A percentile compares a stretch with the other conserved stretches of the same genome.
Conservation (phyloP, 2,113 vertebrate species). For the Protomyctophum bolini region DNA sequence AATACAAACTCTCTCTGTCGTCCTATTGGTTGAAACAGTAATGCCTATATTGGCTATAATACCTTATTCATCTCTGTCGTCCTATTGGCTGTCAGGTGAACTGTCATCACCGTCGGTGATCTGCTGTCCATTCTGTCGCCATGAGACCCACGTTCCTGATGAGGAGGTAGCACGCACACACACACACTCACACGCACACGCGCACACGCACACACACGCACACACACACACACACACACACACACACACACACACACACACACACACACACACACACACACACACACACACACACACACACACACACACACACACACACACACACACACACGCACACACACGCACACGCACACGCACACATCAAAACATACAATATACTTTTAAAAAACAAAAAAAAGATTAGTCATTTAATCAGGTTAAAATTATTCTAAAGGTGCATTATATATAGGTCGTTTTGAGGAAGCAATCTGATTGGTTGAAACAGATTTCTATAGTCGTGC, state of each 20-base stretch:
- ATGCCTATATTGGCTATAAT: background rate
- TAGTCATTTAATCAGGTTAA: no score
- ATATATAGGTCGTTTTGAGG: no score
- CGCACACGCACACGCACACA: background rate
- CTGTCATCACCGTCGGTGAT: conserved; percentile 68
- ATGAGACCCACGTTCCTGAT: conserved; percentile 76
- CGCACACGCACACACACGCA: background rate
- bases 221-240: background rate
- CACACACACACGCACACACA: background rate
- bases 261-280: background rate
- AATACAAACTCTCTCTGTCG: background rate
- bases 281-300: background rate
- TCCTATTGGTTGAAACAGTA: background rate
- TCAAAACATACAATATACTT: background rate
- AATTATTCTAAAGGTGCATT: no score
- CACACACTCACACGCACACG: background rate
- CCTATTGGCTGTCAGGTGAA: conserved; percentile 57
- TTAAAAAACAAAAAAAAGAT: no score
- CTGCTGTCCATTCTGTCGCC: conserved; percentile 89
- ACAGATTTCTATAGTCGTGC: no score
- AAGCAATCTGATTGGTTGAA: no score
- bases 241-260: background rate
- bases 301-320: background rate
- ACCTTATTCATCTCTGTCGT: background rate
- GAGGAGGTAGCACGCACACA: conserved; percentile 68